Base-by-base conservation (phyloP, 2,113 vertebrate genomes). In the Urocynchramus pylzowi region DNA sequence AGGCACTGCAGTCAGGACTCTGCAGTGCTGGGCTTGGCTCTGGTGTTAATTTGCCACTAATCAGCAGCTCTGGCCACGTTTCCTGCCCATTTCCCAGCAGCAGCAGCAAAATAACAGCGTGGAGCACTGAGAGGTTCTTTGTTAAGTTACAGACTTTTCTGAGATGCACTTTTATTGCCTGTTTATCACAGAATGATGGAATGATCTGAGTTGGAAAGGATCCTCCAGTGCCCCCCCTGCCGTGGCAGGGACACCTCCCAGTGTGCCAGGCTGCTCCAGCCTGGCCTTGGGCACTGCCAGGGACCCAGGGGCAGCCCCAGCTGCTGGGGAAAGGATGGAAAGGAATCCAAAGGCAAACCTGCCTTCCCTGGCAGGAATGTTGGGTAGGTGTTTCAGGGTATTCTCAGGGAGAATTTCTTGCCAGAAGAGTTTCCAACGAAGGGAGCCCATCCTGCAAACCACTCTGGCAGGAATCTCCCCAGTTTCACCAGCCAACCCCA, bases 261-360 rank as follows among this genome's bases (percentile, higher is more conserved):
- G 37, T 4, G 1, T 5, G 13, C 54, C 61, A 30, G 37, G 2
- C 0, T 37, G 57, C 45, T 61, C 52, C 49, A 50, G 13, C 42
- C 75, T 41, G 57, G 33, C 37, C 69, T 26, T 6, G 69, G 70
- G 0, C n/a, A 31, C 13, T 39, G 1, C 33, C 78, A 82, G 53
- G 31, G 47, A 6, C 35, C 24, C 61, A 59, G 78, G 69, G n/a
- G 11, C 76, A 37, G 56, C 56, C 75, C 1, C 30, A n/a, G 33
- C 37, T 52, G 28, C 37, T 39, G 59, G 45, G 15, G 10, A 37
- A 50, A 59, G 35, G 26, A 14, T 41, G 76, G 47, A 22, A 63
- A 81, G 17, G 54, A 61, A 73, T 14, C 42, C 75, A 41, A 44
- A 60, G 41, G 52, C 63, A 79, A 76, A 69, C 6, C 23, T 73